Evolutionary conservation across 2,888 invertebrate genomes (phyloP).

Genomic region (Andricus quercusramuli): DNA sequence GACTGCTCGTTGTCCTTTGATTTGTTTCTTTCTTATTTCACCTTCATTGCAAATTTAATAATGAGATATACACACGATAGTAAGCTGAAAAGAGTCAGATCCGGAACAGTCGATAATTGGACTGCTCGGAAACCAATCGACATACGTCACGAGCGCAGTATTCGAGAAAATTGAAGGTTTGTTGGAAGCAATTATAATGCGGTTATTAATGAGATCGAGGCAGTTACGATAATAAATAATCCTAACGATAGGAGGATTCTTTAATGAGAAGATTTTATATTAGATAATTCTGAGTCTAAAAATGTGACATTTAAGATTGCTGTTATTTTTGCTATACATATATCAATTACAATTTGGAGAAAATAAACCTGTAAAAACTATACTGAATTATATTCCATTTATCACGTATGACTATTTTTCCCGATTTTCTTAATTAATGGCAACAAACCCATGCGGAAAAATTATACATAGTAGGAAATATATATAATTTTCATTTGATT

Average conservation of each 20-base stretch:
- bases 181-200: neutral
- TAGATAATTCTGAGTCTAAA: neutral
- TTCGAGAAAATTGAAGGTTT: slow-evolving; percentile 7
- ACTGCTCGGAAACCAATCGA: neutral
- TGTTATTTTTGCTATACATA: neutral
- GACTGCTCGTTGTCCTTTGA: neutral
- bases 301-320: neutral
- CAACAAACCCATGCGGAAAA: too few species aligned
- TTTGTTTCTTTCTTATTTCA: neutral
- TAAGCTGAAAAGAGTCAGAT: neutral
- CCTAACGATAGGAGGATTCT: neutral
- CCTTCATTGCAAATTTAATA: neutral
- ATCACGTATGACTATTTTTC: too few species aligned
- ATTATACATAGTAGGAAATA: too few species aligned
- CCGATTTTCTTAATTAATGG: too few species aligned
- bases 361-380: too few species aligned
- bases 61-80: neutral
- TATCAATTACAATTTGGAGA: too few species aligned
- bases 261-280: neutral
- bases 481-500: too few species aligned
- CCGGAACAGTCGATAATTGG: slow-evolving; percentile 7
- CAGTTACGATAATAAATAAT: neutral
- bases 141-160: neutral
- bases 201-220: neutral
- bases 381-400: too few species aligned